Percentiles rank a stretch among this genome's conserved stretches.
Conservation (phyloP, 2,113 vertebrate genomes). For the Apodemus sylvaticus region DNA sequence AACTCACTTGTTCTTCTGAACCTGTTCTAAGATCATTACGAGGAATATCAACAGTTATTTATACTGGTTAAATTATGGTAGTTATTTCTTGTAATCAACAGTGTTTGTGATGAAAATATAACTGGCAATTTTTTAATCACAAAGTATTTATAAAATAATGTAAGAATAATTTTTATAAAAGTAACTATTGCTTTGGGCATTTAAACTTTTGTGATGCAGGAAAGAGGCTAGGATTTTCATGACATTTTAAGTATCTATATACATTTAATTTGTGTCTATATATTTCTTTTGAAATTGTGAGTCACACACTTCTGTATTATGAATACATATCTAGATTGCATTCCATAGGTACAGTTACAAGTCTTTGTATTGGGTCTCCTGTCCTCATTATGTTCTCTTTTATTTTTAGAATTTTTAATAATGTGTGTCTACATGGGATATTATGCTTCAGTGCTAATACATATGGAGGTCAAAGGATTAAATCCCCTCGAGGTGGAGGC, state of each 20-base stretch:
- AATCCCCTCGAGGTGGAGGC: too few relatives aligned
- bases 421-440: too few relatives aligned
- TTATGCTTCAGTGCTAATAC: too few relatives aligned
- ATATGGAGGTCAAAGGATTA: too few relatives aligned
- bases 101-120: background rate
- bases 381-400: too few relatives aligned
- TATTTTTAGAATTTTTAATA: too few relatives aligned
- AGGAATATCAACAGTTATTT: background rate
- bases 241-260: background rate
- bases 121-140: background rate
- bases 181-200: background rate
- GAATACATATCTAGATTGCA: background rate
- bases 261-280: background rate
- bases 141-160: slow-evolving; percentile 12
- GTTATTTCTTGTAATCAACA: background rate
- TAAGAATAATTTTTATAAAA: background rate
- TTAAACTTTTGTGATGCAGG: background rate
- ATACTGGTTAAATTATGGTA: background rate
- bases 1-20: background rate
- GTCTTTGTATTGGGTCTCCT: too few relatives aligned
- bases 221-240: background rate
- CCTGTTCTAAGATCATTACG: background rate
- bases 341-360: too few relatives aligned
- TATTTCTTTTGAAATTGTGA: background rate
- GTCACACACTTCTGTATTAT: background rate